Base-by-base conservation (phyloP, 2,113 vertebrate species). In the Tetraodon nigroviridis region DNA sequence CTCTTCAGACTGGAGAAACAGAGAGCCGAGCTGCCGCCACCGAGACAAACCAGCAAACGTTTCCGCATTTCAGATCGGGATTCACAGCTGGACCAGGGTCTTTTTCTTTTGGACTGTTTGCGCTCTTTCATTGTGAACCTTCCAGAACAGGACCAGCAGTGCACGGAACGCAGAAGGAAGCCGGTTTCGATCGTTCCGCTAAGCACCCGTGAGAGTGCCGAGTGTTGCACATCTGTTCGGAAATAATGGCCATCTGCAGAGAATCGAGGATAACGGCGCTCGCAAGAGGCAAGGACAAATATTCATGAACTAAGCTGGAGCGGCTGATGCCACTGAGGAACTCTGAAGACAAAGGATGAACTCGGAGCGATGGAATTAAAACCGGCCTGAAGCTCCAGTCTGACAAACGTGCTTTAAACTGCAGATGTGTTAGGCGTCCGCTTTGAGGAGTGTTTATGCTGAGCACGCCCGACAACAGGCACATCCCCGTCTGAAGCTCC, bases 151-250 rank as follows among this genome's bases (percentile, higher is more conserved):
- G 24, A 5, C 24, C 24, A 27, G 24, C 24, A 27, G 24, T 27
- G 24, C 24, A 27, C 24, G 24, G 6, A 37, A 11, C 11, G 32
- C 1, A 8, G 8, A 37, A 37, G 32, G 58, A 79, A 78, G 64
- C 51, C 12, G 58, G 72, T 81, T 83, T 80, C 47, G 83, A 86
- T 85, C 74, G 79, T 72, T 81, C 79, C 65, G 73, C 82, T 82
- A 81, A 55, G 55, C 55, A 76, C 71, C 86, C 84, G 81, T 85
- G 79, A 81, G 60, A 77, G 77, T 62, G 67, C 71, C 42, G 1
- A 73, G 54, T 55, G 76, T 74, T n/a, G 45, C 73, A 79, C 83
- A 86, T 84, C 83, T 85, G 84, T 56, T 83, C 73, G 60, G 50
- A 68, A 83, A 77, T 72, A 68, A 73, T 7, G 29, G 3, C 76